These are phyloP conservation scores for Melanotaenia boesemani DNA, from an alignment of 2,797 vertebrate genomes.

Conservation along the genomic window DNA sequence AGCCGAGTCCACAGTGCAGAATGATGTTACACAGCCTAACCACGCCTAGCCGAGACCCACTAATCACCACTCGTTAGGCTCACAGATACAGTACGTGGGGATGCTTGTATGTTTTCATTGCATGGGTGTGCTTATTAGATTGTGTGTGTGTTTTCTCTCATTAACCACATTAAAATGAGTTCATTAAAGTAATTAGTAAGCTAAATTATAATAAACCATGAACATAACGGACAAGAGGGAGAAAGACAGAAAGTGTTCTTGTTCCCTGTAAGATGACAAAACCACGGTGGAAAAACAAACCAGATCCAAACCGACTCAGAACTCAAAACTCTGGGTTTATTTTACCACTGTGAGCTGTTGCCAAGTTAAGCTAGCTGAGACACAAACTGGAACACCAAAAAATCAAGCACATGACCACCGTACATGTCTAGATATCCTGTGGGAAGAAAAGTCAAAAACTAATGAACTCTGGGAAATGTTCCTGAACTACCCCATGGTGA, in stretches of 20 bases:
- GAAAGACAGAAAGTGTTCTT: slow-evolving; percentile 3
- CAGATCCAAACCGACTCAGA: slow-evolving; percentile 11
- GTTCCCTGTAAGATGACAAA: not conserved
- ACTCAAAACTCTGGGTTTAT: slow-evolving; percentile 35
- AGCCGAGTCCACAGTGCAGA: slow-evolving; percentile 90
- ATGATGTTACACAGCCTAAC: slow-evolving; percentile 86
- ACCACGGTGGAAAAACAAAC: slow-evolving; percentile 9
- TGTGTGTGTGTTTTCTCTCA: slow-evolving; percentile 39
- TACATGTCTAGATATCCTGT: slow-evolving; percentile 53
- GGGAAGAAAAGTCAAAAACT: slow-evolving; percentile 61
- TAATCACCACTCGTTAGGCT: slow-evolving; percentile 93
- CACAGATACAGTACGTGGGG: slow-evolving; percentile 55
- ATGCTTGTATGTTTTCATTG: slow-evolving; percentile 50
- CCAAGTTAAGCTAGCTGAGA: slow-evolving; percentile 45
- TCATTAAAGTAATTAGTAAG: slow-evolving; percentile 77
- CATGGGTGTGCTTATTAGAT: slow-evolving; percentile 38
- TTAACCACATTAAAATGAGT: slow-evolving; percentile 68
- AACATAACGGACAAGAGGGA: slow-evolving; percentile 35
- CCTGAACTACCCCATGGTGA: slow-evolving; percentile 65
- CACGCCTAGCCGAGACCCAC: slow-evolving; percentile 86
- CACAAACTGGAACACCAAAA: slow-evolving; percentile 48
- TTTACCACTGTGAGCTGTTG: slow-evolving; percentile 31
- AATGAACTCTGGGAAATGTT: slow-evolving; percentile 75
- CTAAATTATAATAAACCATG: slow-evolving; percentile 62
- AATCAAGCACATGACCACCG: slow-evolving; percentile 53